Evolutionary conservation across 1,140 invertebrate genomes (phyloP).

Genomic region (Ptiloglossa arizonensis): DNA sequence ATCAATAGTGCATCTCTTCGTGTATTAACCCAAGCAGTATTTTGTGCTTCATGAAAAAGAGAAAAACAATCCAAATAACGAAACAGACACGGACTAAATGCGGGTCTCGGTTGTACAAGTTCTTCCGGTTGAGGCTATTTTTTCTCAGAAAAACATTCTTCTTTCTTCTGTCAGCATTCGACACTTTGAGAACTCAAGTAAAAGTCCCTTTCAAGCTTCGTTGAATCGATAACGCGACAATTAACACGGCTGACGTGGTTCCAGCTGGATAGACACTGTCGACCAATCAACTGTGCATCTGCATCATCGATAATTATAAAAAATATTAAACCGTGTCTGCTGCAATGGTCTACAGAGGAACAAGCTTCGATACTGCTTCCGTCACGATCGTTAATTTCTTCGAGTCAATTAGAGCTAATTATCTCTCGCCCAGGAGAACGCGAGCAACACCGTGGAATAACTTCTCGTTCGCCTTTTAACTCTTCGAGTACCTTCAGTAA

Average conservation of each 20-base stretch:
- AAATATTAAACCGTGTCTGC: neutral
- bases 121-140: too few relatives aligned
- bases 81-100: too few relatives aligned
- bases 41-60: too few relatives aligned
- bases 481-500: too few relatives aligned
- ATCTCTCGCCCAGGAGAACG: neutral
- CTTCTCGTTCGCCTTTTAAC: neutral
- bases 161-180: neutral
- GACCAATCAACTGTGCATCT: neutral
- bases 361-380: neutral
- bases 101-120: too few relatives aligned
- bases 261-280: neutral
- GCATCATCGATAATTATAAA: conserved; percentile 17
- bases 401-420: conserved; percentile 23
- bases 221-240: neutral
- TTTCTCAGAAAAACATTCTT: neutral
- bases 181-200: neutral
- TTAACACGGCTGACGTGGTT: neutral
- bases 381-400: conserved; percentile 17
- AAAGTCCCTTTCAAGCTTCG: neutral
- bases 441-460: neutral
- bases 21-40: too few relatives aligned
- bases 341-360: neutral
- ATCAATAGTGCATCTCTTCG: too few relatives aligned
- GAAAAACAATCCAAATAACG: too few relatives aligned